Evolutionary conservation across 2,888 invertebrate species (phyloP).

Genomic region (Drosophila prolongata): DNA sequence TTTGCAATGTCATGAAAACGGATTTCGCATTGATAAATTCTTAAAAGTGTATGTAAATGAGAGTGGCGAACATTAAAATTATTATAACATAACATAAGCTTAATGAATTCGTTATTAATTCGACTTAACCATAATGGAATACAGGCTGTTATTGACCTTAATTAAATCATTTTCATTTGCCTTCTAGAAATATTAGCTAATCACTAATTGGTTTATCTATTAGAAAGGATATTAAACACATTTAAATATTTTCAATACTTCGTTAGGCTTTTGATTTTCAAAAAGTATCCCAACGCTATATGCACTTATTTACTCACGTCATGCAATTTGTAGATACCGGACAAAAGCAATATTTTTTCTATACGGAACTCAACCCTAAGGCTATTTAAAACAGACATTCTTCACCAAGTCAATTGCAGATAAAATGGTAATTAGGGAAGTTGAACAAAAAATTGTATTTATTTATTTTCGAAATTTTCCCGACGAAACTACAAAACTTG

Average conservation of each 20-base stretch:
- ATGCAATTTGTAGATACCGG: no score
- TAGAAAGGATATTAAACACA: no score
- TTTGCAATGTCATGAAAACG: slow-evolving; percentile 16
- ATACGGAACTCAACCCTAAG: background rate
- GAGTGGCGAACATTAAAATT: background rate
- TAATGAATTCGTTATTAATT: background rate
- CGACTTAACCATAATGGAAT: background rate
- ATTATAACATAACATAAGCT: background rate
- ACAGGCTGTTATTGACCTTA: background rate
- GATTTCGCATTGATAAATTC: background rate
- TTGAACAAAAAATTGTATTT: background rate
- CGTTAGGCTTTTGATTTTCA: no score
- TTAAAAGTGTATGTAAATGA: background rate
- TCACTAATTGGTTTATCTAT: no score
- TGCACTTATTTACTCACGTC: no score
- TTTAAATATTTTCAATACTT: no score
- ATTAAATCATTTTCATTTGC: no score
- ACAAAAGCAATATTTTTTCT: no score
- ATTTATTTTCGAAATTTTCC: slow-evolving; percentile 4
- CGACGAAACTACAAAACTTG: slow-evolving; percentile 14
- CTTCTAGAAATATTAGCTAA: no score
- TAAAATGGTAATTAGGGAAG: slow-evolving; percentile 1
- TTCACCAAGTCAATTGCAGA: no score
- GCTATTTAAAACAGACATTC: background rate
- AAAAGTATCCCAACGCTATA: no score